Base-by-base conservation (phyloP, 2,113 vertebrate genomes). In the Ophthalmotilapia sp. region DNA sequence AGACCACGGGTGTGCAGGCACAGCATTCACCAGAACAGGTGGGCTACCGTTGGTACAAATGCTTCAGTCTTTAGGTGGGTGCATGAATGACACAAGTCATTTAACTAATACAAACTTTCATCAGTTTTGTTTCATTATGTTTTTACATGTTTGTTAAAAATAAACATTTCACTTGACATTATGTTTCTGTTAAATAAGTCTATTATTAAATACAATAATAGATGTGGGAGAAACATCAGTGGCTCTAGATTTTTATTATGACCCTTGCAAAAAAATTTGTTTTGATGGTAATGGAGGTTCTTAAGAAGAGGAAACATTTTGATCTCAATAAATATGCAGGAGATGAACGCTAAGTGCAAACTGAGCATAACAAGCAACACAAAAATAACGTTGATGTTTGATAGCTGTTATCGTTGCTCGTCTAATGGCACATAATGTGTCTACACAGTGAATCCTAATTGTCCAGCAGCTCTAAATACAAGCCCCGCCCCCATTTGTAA, bases 321-420 rank as follows among this genome's bases (percentile, higher is more conserved):
- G 49, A 80, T 80, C 51, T 38, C 49, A 55, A 55, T 80, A 54
- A 54, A 31, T 36, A 2, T 33, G 0, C n/a, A 47, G 21, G 6
- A 55, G 55, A 65, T 87, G 12, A 29, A 55, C 3, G 4, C 10
- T 17, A 77, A 77, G 70, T 77, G 10, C 45, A 77, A 38, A 83
- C n/a, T 68, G 8, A 47, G 10, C n/a, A 21, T 38, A 55, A 40
- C 14, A 80, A 29, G 19, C 75, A 36, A n/a, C 8, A 4, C 33
- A 33, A 80, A 49, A 21, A 5, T 31, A 53, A 9, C 21, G n/a
- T 53, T 1, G 42, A 82, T 23, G 21, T 53, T 62, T 53, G 15
- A 51, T 68, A 12, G 53, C 4, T 77, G 12, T 51, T 81, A 12
- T 51, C 1, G 2, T 82, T 86, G 31, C 7, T 26, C 2, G 14